These are phyloP conservation scores for Drosophila flavopinicola DNA, from an alignment of 2,888 invertebrate genomes.

Conservation along the genomic window DNA sequence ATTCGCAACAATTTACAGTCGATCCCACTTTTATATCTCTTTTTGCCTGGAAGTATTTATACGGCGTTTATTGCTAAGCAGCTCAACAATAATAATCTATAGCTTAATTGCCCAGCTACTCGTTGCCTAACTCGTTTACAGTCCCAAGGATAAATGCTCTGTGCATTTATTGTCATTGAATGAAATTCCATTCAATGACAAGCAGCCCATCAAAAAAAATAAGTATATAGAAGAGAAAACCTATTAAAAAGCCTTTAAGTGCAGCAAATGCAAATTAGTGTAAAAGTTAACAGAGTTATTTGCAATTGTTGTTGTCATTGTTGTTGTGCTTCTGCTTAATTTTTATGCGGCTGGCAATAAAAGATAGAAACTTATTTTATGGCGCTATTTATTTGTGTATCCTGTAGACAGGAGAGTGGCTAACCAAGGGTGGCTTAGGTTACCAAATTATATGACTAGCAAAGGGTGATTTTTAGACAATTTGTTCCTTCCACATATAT, in stretches of 20 bases:
- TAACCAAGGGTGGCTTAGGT: not conserved
- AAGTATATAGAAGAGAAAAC: conserved; percentile 3
- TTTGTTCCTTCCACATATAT: too few species aligned
- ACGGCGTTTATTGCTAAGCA: conserved; percentile 19
- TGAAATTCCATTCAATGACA: conserved; percentile 44
- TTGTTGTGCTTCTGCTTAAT: conserved; percentile 57
- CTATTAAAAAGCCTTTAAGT: conserved; percentile 68
- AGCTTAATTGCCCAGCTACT: conserved; percentile 45
- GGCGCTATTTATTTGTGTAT: conserved; percentile 73
- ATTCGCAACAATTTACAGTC: not conserved
- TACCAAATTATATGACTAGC: not conserved
- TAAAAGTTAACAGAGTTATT: conserved; percentile 73
- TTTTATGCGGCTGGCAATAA: conserved; percentile 70
- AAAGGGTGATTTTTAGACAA: not conserved
- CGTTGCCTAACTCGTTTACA: conserved; percentile 47
- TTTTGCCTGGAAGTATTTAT: not conserved
- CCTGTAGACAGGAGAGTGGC: not conserved
- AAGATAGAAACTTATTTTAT: conserved; percentile 79
- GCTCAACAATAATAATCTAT: conserved; percentile 46
- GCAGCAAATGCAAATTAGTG: conserved; percentile 51
- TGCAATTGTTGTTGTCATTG: conserved; percentile 40
- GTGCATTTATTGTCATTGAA: conserved; percentile 56
- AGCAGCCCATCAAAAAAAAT: conserved; percentile 9
- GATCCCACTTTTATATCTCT: too few species aligned
- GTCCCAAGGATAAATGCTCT: conserved; percentile 6